Percentiles rank a stretch among this genome's conserved stretches.
Conservation (phyloP, 2,797 vertebrate species). For the Gallinago solitaria region DNA sequence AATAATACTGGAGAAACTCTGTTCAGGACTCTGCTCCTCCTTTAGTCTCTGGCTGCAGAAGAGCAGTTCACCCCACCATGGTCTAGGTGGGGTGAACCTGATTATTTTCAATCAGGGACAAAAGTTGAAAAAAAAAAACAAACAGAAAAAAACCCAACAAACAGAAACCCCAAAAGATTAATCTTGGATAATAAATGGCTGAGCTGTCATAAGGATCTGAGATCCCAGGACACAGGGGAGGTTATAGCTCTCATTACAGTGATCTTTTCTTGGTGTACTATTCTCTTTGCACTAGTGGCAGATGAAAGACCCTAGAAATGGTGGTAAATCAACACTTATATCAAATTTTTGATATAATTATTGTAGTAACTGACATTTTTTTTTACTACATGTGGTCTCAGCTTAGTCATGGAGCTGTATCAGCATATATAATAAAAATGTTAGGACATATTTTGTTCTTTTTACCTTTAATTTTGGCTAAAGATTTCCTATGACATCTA, state of each 20-base stretch:
- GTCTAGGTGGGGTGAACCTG: background rate
- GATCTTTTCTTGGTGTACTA: background rate
- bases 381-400: background rate
- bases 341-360: background rate
- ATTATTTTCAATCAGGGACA: background rate
- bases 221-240: background rate
- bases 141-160: too few relatives aligned
- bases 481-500: background rate
- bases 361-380: background rate
- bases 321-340: background rate
- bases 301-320: background rate
- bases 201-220: background rate
- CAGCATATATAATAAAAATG: background rate
- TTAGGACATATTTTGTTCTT: background rate
- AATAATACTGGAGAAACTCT: background rate
- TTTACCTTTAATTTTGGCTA: background rate
- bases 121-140: background rate
- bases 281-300: background rate
- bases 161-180: background rate
- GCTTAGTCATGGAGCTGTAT: background rate
- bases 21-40: background rate
- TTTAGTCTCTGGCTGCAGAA: background rate
- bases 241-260: background rate
- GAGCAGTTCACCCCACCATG: background rate
- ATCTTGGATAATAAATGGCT: background rate